Evolutionary conservation across 2,797 vertebrate genomes (phyloP), one percentile per base, ranked within the genome.

Genomic region (Anas bahamensis): DNA sequence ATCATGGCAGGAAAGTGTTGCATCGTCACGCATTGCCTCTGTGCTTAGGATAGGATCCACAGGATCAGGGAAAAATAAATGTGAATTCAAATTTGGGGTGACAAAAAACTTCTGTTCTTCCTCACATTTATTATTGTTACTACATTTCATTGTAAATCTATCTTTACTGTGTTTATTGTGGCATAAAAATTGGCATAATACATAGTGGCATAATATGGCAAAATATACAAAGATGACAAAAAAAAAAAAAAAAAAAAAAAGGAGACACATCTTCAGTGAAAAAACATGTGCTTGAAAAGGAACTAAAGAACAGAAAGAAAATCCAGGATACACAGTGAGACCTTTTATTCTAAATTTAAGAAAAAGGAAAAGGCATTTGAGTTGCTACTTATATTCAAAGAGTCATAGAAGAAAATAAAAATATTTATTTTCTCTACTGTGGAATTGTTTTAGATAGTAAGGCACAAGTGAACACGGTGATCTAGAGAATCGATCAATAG

Each of bases 1-100:
- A 17, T 41, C 14, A 4, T 7, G 11, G 29, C 29, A 77, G 68
- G n/a, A 35, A 37, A 10, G 13, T 28, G 31, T 61, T 29, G 37
- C 48, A 68, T 65, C 29, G 14, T 28, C 16, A 4, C 13, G 9
- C 59, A 33, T 26, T 63, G 28, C 12, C 28, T 60, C 52, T 59
- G 23, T 64, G 16, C n/a, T 79, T 11, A 2, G 26, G 46, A 13
- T n/a, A 33, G 33, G 19, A 65, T 63, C 0, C 0, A 48, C 1
- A 6, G 7, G 13, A 33, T 86, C 66, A 88, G 33, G 68, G 75
- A 44, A 86, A 80, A 71, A 68, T 6, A 33, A 72, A 37, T 37
- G 64, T 4, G 17, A 61, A 83, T 88, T 83, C 12, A 69, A 57
- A 81, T 69, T 33, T 55, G n/a, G 13, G 72, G 44, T 39, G 41